These are phyloP conservation scores for Oikopleura dioica DNA, from an alignment of 23 tunicate genomes.

Conservation along the genomic window DNA sequence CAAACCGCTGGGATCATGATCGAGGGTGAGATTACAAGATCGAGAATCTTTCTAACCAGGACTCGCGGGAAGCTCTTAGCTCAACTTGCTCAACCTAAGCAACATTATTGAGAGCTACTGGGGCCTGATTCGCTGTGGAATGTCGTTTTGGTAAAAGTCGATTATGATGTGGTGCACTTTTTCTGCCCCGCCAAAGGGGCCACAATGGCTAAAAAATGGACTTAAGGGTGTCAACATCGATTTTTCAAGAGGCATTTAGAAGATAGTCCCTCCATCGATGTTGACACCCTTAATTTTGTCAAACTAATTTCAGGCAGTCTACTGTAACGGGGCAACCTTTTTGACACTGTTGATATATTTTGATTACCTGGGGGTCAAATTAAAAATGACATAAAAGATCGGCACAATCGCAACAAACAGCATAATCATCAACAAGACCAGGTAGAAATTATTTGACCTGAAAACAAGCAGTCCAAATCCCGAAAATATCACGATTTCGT, in stretches of 20 bases:
- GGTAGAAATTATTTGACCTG: constrained; percentile 48
- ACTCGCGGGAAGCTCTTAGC: no score
- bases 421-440: constrained; percentile 43
- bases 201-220: no score
- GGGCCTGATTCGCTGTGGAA: constrained; percentile 27
- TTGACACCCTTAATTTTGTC: no score
- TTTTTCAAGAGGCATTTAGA: no score
- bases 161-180: not conserved
- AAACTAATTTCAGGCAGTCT: no score
- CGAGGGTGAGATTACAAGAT: constrained; percentile 33
- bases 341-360: no score
- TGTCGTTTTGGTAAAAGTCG: constrained; percentile 21
- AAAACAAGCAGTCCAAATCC: not conserved
- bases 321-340: no score
- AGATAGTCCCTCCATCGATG: no score
- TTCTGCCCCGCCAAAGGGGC: constrained; percentile 6
- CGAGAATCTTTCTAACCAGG: constrained; percentile 13
- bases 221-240: no score
- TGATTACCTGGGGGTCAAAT: not conserved
- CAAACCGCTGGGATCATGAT: constrained; percentile 34
- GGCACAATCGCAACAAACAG: constrained; percentile 46
- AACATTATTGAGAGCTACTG: no score
- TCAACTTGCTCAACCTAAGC: no score
- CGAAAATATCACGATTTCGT: no score
- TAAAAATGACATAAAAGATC: constrained; percentile 36